A percentile compares a stretch with the other conserved stretches of the same genome.
These are phyloP conservation scores for Melopsittacus undulatus DNA, from an alignment of 2,797 vertebrate genomes.

Conservation along the genomic window DNA sequence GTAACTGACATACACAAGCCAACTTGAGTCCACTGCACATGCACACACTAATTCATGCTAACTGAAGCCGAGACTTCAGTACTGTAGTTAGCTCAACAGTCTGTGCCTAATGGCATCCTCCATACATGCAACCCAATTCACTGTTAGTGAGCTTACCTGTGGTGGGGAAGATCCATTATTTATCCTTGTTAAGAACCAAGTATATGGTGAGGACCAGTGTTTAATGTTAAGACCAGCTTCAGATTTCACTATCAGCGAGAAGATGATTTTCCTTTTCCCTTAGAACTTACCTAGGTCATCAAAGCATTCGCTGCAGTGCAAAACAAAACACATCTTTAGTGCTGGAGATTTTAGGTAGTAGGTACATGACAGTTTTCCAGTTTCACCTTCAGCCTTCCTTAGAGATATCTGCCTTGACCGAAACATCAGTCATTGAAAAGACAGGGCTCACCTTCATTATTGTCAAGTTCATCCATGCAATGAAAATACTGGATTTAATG, in stretches of 20 bases:
- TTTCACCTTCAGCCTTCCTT: background rate
- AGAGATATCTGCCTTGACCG: background rate
- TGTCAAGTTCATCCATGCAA: background rate
- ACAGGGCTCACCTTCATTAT: background rate
- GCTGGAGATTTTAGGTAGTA: background rate
- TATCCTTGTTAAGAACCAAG: slow-evolving; percentile 19
- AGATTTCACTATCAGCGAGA: background rate
- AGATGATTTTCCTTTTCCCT: background rate
- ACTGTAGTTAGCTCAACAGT: background rate
- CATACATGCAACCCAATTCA: background rate
- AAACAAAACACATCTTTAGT: background rate
- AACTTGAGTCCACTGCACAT: background rate
- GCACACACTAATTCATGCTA: accelerated
- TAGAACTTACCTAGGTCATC: background rate
- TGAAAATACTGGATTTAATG: background rate
- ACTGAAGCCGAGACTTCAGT: background rate
- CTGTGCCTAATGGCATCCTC: background rate
- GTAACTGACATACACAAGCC: background rate
- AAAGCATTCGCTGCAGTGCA: background rate
- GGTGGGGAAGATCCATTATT: background rate
- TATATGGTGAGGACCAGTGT: background rate
- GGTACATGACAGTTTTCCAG: background rate
- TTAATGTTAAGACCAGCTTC: background rate
- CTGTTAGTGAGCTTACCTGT: background rate
- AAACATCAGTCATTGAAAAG: background rate